phyloP scores from a whole-genome alignment of 2,797 vertebrate genomes.

The Eulemur albifrons region DNA sequence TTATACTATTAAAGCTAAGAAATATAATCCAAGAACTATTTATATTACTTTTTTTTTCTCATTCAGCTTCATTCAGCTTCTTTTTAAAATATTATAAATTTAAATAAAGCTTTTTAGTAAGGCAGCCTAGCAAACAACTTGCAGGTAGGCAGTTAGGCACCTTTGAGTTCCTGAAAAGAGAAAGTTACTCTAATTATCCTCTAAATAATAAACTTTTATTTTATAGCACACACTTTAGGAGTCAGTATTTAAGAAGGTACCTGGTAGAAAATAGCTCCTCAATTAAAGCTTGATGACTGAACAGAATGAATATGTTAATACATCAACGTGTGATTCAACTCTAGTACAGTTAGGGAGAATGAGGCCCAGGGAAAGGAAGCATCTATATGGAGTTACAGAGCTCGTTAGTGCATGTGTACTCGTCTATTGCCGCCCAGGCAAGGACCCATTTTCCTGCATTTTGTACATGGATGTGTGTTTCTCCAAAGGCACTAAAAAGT shows the following conservation, averaged over 20 bases:
- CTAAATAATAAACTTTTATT: neutral
- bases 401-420: too few species aligned
- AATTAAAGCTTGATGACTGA: neutral
- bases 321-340: neutral
- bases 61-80: neutral
- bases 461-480: neutral
- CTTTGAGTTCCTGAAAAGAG: neutral
- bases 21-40: neutral
- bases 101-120: neutral
- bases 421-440: fast-evolving
- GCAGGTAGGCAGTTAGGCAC: neutral
- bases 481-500: neutral
- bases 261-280: neutral
- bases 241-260: neutral
- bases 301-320: neutral
- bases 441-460: neutral
- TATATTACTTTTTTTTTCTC: neutral
- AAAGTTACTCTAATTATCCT: neutral
- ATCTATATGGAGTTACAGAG: neutral
- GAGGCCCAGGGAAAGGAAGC: neutral
- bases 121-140: neutral
- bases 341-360: neutral
- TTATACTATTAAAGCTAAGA: neutral
- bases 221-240: neutral
- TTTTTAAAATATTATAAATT: neutral